Percentiles rank a stretch among this genome's conserved stretches.
Conservation (phyloP, 2,113 vertebrate genomes). For the Ammodytes dubius region DNA sequence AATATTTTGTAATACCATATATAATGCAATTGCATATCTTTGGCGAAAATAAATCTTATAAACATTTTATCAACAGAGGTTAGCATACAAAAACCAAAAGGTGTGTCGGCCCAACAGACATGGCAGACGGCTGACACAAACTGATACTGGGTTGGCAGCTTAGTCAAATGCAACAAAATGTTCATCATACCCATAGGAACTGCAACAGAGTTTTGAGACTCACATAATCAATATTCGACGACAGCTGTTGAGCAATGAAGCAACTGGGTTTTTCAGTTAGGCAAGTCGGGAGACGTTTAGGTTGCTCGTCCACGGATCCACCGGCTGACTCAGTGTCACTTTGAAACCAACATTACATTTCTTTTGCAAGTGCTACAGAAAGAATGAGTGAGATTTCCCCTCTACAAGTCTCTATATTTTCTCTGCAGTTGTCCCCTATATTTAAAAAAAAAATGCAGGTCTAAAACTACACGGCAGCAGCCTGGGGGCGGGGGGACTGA, state of each 20-base stretch:
- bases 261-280: conserved; percentile 41
- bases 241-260: conserved; percentile 65
- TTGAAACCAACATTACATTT: conserved; percentile 51
- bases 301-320: conserved; percentile 44
- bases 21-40: conserved; percentile 99
- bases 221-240: conserved; percentile 69
- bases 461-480: conserved; percentile 60
- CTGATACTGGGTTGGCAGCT: conserved; percentile 88
- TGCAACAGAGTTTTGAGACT: conserved; percentile 72
- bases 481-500: conserved; percentile 27
- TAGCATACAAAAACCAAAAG: conserved; percentile 99
- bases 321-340: conserved; percentile 29
- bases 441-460: conserved; percentile 23
- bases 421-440: conserved; percentile 16
- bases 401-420: conserved; percentile 31
- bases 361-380: conserved; percentile 66
- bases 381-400: conserved; percentile 27
- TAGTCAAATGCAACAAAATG: conserved; percentile 80
- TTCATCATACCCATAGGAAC: conserved; percentile 76
- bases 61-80: conserved; percentile 99
- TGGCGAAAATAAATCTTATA: conserved; percentile 99
- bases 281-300: conserved; percentile 42
- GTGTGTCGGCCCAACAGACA: conserved; percentile 86
- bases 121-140: conserved; percentile 85
- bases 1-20: conserved; percentile 98